Conservation (phyloP, 1,140 invertebrate species). For the Nylanderia fulva region DNA sequence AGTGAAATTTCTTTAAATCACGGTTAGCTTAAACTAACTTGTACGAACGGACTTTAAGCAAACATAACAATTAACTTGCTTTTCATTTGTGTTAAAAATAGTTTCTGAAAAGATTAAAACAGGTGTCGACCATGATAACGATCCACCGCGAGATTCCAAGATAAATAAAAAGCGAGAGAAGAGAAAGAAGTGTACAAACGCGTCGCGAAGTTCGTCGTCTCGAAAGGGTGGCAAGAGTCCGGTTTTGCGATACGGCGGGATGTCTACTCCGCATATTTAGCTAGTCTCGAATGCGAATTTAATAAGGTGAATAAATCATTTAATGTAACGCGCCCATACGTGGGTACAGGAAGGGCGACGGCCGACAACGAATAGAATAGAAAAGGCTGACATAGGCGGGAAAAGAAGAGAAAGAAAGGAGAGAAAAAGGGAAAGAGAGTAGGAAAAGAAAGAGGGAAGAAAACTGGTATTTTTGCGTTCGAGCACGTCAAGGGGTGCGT, state of each 20-base stretch:
- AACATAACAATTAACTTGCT: neutral
- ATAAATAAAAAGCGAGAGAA: neutral
- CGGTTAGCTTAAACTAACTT: neutral
- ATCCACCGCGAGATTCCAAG: neutral
- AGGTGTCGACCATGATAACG: conserved; percentile 58
- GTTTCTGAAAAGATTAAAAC: conserved; percentile 32
- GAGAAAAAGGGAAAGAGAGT: neutral
- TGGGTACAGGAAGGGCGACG: conserved; percentile 64
- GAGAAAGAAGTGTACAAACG: conserved; percentile 43
- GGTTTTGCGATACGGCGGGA: conserved; percentile 66
- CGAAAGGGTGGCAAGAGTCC: conserved; percentile 55
- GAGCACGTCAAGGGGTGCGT: conserved; percentile 77
- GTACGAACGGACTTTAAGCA: neutral
- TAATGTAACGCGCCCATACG: conserved; percentile 72
- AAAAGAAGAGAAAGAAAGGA: conserved; percentile 20
- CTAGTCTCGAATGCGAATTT: conserved; percentile 77
- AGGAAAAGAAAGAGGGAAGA: conserved; percentile 36
- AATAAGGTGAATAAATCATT: conserved; percentile 80
- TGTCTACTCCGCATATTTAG: conserved; percentile 63
- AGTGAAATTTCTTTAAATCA: neutral
- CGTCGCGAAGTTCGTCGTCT: conserved; percentile 57
- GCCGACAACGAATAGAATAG: conserved; percentile 62
- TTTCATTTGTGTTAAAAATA: conserved; percentile 25
- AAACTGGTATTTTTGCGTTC: conserved; percentile 80
- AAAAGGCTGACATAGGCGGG: conserved; percentile 51